phyloP scores from a whole-genome alignment of 2,797 vertebrate genomes.

The Parauchenoglanis ngamensis region DNA sequence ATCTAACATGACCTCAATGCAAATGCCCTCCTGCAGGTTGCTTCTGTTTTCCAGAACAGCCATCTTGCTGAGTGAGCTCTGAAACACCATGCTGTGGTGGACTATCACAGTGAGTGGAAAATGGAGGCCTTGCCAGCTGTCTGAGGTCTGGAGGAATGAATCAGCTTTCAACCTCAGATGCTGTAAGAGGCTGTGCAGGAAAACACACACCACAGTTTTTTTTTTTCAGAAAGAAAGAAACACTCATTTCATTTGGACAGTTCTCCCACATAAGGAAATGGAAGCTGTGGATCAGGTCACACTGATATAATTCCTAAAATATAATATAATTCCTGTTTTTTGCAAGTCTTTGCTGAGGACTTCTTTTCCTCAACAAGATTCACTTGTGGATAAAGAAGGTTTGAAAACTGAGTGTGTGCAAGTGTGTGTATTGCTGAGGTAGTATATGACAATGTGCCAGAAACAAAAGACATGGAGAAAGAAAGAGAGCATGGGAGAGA shows the following conservation, averaged over 20 bases:
- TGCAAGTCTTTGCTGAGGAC: conserved; percentile 17
- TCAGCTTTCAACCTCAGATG: conserved; percentile 52
- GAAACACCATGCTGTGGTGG: conserved; percentile 50
- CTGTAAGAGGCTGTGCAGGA: conserved; percentile 37
- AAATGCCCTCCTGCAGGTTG: conserved; percentile 32
- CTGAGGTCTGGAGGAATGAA: conserved; percentile 50
- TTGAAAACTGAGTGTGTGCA: conserved; percentile 31
- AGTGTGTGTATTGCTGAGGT: conserved; percentile 1
- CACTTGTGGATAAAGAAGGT: conserved; percentile 51
- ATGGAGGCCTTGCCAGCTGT: conserved; percentile 55
- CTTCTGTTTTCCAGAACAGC: conserved; percentile 33
- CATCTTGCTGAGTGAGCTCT: conserved; percentile 48
- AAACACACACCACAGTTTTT: conserved; percentile 29
- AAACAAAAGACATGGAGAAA: conserved; percentile 40
- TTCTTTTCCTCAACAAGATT: conserved; percentile 60
- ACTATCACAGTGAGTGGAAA: conserved; percentile 50
- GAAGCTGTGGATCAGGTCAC: conserved; percentile 67
- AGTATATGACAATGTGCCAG: conserved; percentile 21
- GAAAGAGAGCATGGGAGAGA: conserved; percentile 41
- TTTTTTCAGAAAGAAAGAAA: conserved; percentile 24
- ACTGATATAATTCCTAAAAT: conserved; percentile 56
- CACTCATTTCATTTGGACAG: conserved; percentile 32
- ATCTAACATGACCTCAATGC: conserved; percentile 21
- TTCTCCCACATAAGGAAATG: conserved; percentile 37
- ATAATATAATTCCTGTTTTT: conserved; percentile 15